Percentiles rank a stretch among this genome's conserved stretches.
Evolutionary conservation across 2,113 vertebrate species (phyloP).

Genomic region (Rostratula benghalensis): DNA sequence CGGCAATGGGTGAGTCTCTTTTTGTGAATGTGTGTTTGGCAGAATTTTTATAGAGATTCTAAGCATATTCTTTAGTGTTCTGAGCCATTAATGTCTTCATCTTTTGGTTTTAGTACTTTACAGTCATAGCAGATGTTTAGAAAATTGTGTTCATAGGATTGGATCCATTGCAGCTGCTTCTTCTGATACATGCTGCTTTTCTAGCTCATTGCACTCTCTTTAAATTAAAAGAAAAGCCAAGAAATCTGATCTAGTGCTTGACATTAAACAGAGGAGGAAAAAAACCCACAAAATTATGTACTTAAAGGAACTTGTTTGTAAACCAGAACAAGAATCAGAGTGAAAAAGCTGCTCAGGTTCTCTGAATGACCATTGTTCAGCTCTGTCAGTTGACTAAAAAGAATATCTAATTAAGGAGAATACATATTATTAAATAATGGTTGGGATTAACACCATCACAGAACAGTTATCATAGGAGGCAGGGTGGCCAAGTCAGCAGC

Average conservation of each 20-base stretch:
- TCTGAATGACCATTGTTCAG: neutral
- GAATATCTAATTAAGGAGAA: neutral
- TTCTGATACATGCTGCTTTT: constrained; percentile 34
- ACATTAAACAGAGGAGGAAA: neutral
- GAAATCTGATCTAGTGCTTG: constrained; percentile 7
- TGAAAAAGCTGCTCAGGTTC: neutral
- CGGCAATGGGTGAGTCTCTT: neutral
- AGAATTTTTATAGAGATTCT: neutral
- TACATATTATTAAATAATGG: neutral
- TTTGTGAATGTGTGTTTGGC: neutral
- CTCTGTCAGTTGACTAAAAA: neutral
- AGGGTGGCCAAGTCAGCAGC: neutral
- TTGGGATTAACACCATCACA: neutral
- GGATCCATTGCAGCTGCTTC: constrained; percentile 47
- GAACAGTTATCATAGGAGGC: neutral
- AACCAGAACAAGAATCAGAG: neutral
- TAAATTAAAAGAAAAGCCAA: constrained; percentile 43
- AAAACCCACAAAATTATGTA: neutral
- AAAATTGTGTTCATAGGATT: constrained; percentile 51
- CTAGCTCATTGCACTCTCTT: constrained; percentile 22
- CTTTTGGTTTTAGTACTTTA: constrained; percentile 1
- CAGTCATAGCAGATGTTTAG: constrained; percentile 36
- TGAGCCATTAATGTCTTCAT: neutral
- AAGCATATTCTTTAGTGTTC: neutral
- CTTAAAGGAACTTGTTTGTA: neutral